A percentile compares a stretch with the other conserved stretches of the same genome.
Conservation (phyloP, 64 coral and sea anemone species). For the Orbicella faveolata region DNA sequence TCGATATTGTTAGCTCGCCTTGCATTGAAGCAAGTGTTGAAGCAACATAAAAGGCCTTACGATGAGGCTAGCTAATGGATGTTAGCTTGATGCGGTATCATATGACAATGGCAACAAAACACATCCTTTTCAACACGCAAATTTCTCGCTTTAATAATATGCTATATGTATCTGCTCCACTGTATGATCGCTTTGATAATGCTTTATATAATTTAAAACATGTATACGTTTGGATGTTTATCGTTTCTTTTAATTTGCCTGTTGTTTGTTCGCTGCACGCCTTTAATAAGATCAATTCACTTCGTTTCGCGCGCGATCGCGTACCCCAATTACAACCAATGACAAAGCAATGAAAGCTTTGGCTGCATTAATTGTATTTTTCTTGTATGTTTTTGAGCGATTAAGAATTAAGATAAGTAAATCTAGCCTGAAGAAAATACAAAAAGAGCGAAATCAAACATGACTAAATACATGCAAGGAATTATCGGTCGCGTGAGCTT, state of each 20-base stretch:
- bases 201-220: too few species aligned
- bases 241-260: too few species aligned
- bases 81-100: not conserved
- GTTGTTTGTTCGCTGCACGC: too few species aligned
- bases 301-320: too few species aligned
- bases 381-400: not conserved
- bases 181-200: too few species aligned
- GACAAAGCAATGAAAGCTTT: not conserved
- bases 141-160: too few species aligned
- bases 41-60: not conserved
- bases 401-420: not conserved
- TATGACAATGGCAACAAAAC: too few species aligned
- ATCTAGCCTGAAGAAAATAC: not conserved
- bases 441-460: not conserved
- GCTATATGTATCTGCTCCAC: too few species aligned
- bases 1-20: not conserved
- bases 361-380: not conserved
- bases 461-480: not conserved
- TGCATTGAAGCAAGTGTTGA: not conserved
- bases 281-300: too few species aligned
- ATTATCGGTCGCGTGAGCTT: not conserved
- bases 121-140: too few species aligned
- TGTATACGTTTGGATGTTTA: too few species aligned
- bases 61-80: not conserved
- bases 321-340: too few species aligned